Percentiles rank a stretch among this genome's conserved stretches.
These are phyloP conservation scores for Caenorhabditis zanzibari DNA, from an alignment of 2,888 invertebrate genomes.

Conservation along the genomic window DNA sequence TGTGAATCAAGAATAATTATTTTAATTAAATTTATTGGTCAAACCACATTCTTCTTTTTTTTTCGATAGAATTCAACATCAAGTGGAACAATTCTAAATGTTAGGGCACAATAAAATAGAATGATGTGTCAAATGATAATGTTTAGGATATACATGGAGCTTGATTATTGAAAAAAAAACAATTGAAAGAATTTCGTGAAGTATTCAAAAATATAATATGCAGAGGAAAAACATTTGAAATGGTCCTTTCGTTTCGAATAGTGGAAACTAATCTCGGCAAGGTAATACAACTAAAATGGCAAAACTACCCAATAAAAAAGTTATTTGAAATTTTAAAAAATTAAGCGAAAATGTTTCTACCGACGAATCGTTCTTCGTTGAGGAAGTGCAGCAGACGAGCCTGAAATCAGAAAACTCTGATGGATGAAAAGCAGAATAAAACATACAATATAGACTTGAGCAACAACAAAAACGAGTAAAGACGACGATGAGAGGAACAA, in stretches of 20 bases:
- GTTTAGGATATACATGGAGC: slow-evolving; percentile 23
- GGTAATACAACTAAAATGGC: slow-evolving; percentile 58
- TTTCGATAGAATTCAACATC: slow-evolving; percentile 31
- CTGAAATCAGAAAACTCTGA: slow-evolving; percentile 49
- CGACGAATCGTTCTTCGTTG: slow-evolving; percentile 74
- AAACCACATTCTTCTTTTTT: slow-evolving; percentile 32
- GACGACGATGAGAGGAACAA: slow-evolving; percentile 23
- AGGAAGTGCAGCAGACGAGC: slow-evolving; percentile 77
- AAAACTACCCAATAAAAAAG: slow-evolving; percentile 58
- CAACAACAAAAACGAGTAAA: slow-evolving; percentile 30
- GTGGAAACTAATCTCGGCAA: slow-evolving; percentile 62
- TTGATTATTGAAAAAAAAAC: slow-evolving; percentile 13
- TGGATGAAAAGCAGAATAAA: not conserved
- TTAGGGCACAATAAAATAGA: slow-evolving; percentile 27
- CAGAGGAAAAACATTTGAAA: slow-evolving; percentile 25
- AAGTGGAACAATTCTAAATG: slow-evolving; percentile 45
- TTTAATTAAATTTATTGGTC: slow-evolving; percentile 52
- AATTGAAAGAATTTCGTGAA: slow-evolving; percentile 37
- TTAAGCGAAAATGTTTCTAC: slow-evolving; percentile 65
- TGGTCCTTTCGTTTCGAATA: slow-evolving; percentile 59
- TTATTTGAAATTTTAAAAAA: slow-evolving; percentile 43
- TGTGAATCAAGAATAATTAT: not conserved
- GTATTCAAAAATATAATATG: not conserved
- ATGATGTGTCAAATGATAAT: slow-evolving; percentile 40
- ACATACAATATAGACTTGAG: slow-evolving; percentile 60